Base-by-base conservation (phyloP, 2,888 invertebrate genomes). In the Macrosoma leucophasiata region DNA sequence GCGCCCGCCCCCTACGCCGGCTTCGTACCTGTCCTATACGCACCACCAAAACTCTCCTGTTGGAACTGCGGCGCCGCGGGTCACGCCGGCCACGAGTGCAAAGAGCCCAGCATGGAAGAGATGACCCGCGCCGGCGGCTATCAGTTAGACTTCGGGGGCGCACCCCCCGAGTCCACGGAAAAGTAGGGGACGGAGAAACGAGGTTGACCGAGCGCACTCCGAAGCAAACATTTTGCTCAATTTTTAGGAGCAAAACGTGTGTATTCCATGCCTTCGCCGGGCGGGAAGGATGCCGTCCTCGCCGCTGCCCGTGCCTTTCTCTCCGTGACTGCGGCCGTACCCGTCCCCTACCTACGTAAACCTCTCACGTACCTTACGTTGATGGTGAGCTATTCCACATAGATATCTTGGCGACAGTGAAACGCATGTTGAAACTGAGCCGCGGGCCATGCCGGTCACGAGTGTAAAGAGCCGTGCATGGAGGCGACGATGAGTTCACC, bases 401-500 rank as follows among this genome's bases (percentile, higher is more conserved):
- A n/a, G n/a, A n/a, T n/a, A n/a, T n/a, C n/a, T n/a, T n/a, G n/a
- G n/a, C n/a, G n/a, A n/a, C n/a, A n/a, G n/a, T n/a, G n/a, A n/a
- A n/a, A n/a, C n/a, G n/a, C n/a, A n/a, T n/a, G n/a, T n/a, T n/a
- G n/a, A n/a, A n/a, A n/a, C n/a, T 3, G 8, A 19, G 40, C 26
- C 11, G 13, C 28, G 25, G 18, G 29, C 11, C 39, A 33, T 35
- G 35, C 35, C 12, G 32, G 13, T 10, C 29, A 31, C 32, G 17
- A 13, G 29, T 97, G 97, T 71, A 91, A 92, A 62, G 95, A 95
- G 67, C 92, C 92, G 45, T 94, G 94, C 35, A 94, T 97, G 89
- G 96, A 97, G 71, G 95, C 95, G 74, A 92, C 95, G 78, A 94
- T 95, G 21, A n/a, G n/a, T n/a, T n/a, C n/a, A n/a, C n/a, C n/a